Evolutionary conservation across 2,797 vertebrate species (phyloP).

Genomic region (Vultur gryphus): DNA sequence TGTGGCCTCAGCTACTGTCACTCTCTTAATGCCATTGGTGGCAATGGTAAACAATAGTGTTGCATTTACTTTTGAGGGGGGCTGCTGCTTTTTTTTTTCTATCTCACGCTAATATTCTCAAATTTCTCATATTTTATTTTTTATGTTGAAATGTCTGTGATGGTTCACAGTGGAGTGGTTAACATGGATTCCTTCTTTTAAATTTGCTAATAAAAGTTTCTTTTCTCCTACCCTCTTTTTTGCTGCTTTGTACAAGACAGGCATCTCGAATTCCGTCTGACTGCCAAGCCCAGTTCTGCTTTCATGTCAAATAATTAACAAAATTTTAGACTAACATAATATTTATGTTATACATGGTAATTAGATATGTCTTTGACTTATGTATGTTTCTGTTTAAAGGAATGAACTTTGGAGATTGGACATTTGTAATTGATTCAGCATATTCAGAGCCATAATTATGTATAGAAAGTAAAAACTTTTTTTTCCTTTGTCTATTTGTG

Average conservation of each 20-base stretch:
- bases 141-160: not conserved
- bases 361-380: not conserved
- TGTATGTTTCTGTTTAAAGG: not conserved
- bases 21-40: not conserved
- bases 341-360: not conserved
- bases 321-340: not conserved
- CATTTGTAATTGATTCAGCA: not conserved
- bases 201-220: not conserved
- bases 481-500: not conserved
- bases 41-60: not conserved
- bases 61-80: not conserved
- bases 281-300: not conserved
- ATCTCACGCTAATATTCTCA: not conserved
- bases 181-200: not conserved
- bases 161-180: not conserved
- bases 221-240: not conserved
- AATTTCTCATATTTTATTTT: not conserved
- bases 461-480: not conserved
- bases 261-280: not conserved
- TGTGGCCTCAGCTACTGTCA: not conserved
- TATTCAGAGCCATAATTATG: not conserved
- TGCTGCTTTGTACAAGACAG: not conserved
- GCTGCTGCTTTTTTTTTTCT: not conserved
- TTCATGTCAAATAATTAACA: not conserved
- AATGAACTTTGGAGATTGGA: not conserved